Percentiles rank a stretch among this genome's conserved stretches.
Conservation (phyloP, 2,797 vertebrate species). For the Anas bernieri region DNA sequence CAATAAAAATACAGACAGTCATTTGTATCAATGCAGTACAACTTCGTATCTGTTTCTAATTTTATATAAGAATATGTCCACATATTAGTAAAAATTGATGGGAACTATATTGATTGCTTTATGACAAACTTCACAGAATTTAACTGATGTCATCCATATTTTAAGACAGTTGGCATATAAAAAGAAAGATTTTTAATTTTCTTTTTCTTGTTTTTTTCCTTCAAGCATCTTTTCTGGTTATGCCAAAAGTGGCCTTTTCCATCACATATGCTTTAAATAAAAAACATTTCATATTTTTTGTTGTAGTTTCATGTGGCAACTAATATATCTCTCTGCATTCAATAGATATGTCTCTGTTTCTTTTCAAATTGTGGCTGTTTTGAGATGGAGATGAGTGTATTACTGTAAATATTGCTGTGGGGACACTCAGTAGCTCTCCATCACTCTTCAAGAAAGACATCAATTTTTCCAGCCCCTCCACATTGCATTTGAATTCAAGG, state of each 20-base stretch:
- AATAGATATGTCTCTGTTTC: neutral
- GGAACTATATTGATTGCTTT: neutral
- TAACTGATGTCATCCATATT: neutral
- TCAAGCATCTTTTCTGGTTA: neutral
- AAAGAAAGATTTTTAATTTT: neutral
- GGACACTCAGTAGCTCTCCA: neutral
- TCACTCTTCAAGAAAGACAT: neutral
- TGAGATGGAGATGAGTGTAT: neutral
- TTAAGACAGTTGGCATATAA: neutral
- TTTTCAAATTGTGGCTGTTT: neutral
- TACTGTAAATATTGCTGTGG: neutral
- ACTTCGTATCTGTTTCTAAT: neutral
- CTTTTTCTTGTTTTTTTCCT: neutral
- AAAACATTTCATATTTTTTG: neutral
- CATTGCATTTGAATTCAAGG: neutral
- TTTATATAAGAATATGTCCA: neutral
- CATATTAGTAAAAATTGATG: neutral
- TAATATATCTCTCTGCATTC: neutral
- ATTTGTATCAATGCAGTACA: neutral
- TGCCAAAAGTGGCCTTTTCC: neutral
- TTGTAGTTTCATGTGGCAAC: neutral
- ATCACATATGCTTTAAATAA: neutral
- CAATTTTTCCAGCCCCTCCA: neutral
- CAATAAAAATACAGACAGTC: neutral
- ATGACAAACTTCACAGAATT: neutral